Conservation (phyloP, 2,888 invertebrate species). For the Eledone cirrhosa region DNA sequence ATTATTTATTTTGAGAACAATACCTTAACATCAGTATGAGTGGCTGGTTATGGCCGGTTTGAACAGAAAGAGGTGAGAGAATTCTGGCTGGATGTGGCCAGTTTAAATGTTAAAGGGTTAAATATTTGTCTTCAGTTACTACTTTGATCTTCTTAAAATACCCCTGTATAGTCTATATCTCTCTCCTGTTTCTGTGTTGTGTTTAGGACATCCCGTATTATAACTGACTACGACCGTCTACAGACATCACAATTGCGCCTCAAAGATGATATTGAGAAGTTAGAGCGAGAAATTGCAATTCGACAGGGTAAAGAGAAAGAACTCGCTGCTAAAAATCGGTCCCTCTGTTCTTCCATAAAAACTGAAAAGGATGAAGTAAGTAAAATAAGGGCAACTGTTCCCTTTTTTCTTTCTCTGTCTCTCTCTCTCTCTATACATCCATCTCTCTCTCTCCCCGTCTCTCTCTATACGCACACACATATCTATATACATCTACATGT, state of each 20-base stretch:
- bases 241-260: slow-evolving; percentile 47
- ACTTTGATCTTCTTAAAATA: background rate
- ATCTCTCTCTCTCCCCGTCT: too few relatives aligned
- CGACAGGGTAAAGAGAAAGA: slow-evolving; percentile 60
- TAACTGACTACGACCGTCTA: slow-evolving; percentile 52
- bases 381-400: background rate
- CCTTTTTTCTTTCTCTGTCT: background rate
- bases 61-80: too few relatives aligned
- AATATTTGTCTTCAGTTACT: background rate
- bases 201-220: slow-evolving; percentile 49
- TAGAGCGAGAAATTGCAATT: slow-evolving; percentile 48
- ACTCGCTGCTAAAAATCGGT: slow-evolving; percentile 50
- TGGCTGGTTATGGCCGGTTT: too few relatives aligned
- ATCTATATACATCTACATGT: too few relatives aligned
- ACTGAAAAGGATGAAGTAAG: slow-evolving; percentile 61
- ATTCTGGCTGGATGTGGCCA: too few relatives aligned
- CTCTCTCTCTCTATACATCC: too few relatives aligned
- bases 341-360: slow-evolving; percentile 49
- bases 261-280: slow-evolving; percentile 46
- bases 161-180: background rate
- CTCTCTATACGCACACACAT: too few relatives aligned
- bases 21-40: too few relatives aligned
- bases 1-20: too few relatives aligned
- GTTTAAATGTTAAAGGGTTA: too few relatives aligned
- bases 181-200: background rate